Percentiles rank a stretch among this genome's conserved stretches.
Conservation (phyloP, 2,113 vertebrate genomes). For the Xenopus tropicalis region DNA sequence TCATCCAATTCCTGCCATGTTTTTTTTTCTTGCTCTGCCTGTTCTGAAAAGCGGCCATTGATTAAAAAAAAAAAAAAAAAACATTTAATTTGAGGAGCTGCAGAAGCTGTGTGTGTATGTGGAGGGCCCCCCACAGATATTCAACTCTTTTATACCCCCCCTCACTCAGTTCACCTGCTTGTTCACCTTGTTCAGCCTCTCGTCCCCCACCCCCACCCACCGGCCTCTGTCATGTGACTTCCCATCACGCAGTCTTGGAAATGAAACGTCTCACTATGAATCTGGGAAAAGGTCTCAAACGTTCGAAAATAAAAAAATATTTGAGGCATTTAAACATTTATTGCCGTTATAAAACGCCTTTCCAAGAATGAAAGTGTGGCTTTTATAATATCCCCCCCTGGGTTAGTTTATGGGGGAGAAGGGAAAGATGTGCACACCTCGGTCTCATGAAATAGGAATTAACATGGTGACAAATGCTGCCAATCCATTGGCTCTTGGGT, state of each 20-base stretch:
- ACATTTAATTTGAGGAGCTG: background rate
- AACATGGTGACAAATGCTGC: too few relatives aligned
- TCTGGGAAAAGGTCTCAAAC: conserved; percentile 16
- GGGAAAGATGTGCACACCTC: background rate
- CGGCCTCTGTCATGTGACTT: conserved; percentile 33
- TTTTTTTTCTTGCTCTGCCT: conserved; percentile 14
- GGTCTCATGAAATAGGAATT: too few relatives aligned
- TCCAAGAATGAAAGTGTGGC: conserved; percentile 20
- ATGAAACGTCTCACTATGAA: conserved; percentile 22
- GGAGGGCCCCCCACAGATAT: conserved; percentile 11
- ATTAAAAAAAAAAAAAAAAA: conserved; percentile 20
- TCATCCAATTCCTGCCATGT: conserved; percentile 39
- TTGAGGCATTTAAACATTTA: conserved; percentile 21
- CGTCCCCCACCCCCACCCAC: background rate
- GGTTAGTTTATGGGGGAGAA: background rate
- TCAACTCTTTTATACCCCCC: conserved; percentile 5
- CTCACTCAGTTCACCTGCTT: conserved; percentile 21
- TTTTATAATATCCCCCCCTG: background rate
- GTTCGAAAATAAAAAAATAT: conserved; percentile 18
- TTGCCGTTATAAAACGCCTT: conserved; percentile 12
- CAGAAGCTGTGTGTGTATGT: conserved; percentile 9
- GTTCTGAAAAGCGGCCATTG: conserved; percentile 41
- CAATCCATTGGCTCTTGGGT: too few relatives aligned
- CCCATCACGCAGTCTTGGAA: conserved; percentile 1
- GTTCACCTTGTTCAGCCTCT: conserved; percentile 6